Conservation (phyloP, 2,797 vertebrate genomes). For the Parotocinclus haroldoi region DNA sequence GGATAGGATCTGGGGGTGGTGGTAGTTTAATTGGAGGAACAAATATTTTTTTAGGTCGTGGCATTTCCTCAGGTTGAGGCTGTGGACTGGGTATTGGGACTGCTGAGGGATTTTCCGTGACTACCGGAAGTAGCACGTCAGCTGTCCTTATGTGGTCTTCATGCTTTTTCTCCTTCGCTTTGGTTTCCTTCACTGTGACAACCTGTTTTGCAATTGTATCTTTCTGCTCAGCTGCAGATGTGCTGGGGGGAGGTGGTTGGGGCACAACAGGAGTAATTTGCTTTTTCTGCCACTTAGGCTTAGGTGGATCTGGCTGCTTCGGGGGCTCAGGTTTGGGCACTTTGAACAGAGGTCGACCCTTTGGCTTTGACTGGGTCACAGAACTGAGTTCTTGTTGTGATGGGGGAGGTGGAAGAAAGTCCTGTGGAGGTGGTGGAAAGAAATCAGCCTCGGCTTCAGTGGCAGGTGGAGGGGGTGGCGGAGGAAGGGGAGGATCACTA, state of each 20-base stretch:
- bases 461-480: constrained; percentile 72
- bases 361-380: constrained; percentile 58
- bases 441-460: constrained; percentile 68
- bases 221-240: constrained; percentile 32
- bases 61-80: constrained; percentile 56
- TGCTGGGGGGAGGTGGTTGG: constrained; percentile 44
- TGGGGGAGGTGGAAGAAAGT: constrained; percentile 69
- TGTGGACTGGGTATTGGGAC: constrained; percentile 48
- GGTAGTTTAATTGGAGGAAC: constrained; percentile 75
- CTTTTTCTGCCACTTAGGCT: constrained; percentile 72
- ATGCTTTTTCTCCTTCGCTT: constrained; percentile 50
- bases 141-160: constrained; percentile 43
- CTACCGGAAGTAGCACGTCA: constrained; percentile 35
- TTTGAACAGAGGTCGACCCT: constrained; percentile 67
- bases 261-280: constrained; percentile 47
- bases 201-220: constrained; percentile 38
- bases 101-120: constrained; percentile 50
- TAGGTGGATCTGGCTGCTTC: constrained; percentile 59
- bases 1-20: constrained; percentile 61
- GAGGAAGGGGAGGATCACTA: constrained; percentile 71
- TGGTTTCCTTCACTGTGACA: constrained; percentile 51
- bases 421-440: constrained; percentile 63
- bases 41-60: constrained; percentile 61
- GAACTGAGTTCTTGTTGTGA: constrained; percentile 72
- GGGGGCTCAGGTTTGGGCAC: constrained; percentile 69